These are phyloP conservation scores for Scolopax rusticola DNA, from an alignment of 2,797 vertebrate species.

Conservation along the genomic window DNA sequence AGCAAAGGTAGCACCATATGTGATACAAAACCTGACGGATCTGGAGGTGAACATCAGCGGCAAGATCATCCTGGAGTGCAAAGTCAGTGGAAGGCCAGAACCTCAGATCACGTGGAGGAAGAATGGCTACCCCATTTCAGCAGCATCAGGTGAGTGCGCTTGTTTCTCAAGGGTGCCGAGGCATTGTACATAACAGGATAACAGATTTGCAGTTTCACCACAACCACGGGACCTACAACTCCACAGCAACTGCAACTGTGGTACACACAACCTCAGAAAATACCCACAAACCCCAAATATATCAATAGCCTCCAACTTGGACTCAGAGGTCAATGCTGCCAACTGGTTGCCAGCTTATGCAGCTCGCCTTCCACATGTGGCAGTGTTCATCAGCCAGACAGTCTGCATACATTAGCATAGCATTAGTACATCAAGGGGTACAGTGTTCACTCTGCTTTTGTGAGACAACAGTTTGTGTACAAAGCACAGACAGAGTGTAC, in stretches of 20 bases:
- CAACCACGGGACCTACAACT: accelerated
- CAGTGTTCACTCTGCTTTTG: neutral
- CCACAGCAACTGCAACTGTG: neutral
- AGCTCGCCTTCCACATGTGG: neutral
- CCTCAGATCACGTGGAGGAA: slow-evolving; percentile 88
- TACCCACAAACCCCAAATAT: neutral
- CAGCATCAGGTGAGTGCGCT: slow-evolving; percentile 83
- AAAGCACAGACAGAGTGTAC: too few relatives aligned
- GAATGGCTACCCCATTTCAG: slow-evolving; percentile 81
- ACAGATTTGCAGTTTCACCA: accelerated
- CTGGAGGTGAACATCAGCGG: slow-evolving; percentile 90
- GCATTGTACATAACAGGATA: accelerated
- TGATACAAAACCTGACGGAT: slow-evolving; percentile 89
- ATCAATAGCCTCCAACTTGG: neutral
- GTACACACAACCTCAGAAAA: accelerated
- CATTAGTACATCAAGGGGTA: neutral
- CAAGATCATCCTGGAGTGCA: slow-evolving; percentile 86
- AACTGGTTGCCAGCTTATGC: neutral
- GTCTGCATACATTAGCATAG: neutral
- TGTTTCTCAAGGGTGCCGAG: neutral
- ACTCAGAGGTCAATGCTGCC: neutral
- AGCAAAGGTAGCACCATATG: slow-evolving; percentile 83
- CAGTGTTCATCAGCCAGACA: neutral
- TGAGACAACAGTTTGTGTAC: neutral
- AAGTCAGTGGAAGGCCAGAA: slow-evolving; percentile 83